A percentile compares a stretch with the other conserved stretches of the same genome.
Evolutionary conservation across 2,797 vertebrate species (phyloP).

Genomic region (Syndactyla subalaris): DNA sequence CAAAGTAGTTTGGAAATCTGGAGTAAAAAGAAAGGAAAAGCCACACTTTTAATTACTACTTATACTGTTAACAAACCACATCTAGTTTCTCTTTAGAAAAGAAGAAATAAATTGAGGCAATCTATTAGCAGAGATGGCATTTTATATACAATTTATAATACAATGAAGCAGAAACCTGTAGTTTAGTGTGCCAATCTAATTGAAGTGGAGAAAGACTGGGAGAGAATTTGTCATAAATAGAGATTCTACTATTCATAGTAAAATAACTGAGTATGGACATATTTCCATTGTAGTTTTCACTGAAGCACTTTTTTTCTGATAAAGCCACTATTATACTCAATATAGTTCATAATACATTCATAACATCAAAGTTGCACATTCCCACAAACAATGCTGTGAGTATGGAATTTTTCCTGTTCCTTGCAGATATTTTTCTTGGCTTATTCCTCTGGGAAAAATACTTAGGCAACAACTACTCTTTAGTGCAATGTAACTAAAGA

Average conservation of each 20-base stretch:
- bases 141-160: not conserved
- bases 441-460: conserved; percentile 33
- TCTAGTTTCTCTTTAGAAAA: not conserved
- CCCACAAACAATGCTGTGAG: not conserved
- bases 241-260: not conserved
- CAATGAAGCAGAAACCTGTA: not conserved
- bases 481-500: not conserved
- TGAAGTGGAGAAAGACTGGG: not conserved
- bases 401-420: conserved; percentile 9
- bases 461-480: not conserved
- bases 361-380: not conserved
- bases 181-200: not conserved
- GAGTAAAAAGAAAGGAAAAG: not conserved
- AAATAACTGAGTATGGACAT: not conserved
- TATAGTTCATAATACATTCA: not conserved
- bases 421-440: not conserved
- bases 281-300: not conserved
- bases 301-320: conserved; percentile 6
- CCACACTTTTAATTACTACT: not conserved
- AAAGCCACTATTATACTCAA: not conserved
- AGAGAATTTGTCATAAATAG: not conserved
- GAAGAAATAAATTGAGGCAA: not conserved
- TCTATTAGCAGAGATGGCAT: not conserved
- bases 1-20: not conserved
- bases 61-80: not conserved